A percentile compares a stretch with the other conserved stretches of the same genome.
phyloP scores from a whole-genome alignment of 2,888 invertebrate species.

The Hybos culiciformis region DNA sequence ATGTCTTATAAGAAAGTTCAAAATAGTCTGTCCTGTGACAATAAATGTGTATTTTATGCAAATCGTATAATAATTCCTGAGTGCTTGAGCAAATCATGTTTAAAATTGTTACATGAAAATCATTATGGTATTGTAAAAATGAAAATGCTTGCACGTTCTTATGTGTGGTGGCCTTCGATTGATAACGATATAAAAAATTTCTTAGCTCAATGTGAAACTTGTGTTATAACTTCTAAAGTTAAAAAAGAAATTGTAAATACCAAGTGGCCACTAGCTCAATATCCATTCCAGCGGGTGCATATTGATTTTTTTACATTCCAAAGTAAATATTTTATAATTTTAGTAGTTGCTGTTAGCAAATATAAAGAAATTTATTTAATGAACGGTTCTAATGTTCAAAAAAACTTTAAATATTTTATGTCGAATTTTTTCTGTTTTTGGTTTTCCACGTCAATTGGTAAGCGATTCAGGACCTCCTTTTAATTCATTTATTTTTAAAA shows the following conservation, averaged over 20 bases:
- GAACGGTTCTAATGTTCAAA: background rate
- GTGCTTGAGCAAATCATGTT: background rate
- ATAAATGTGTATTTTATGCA: slow-evolving; percentile 4
- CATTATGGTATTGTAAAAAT: slow-evolving; percentile 6
- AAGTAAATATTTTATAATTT: slow-evolving; percentile 5
- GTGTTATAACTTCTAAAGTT: slow-evolving; percentile 5
- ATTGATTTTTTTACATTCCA: slow-evolving; percentile 7
- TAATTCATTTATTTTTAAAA: background rate
- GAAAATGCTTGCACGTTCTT: slow-evolving; percentile 7
- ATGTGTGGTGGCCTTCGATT: slow-evolving; percentile 5
- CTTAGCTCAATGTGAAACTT: slow-evolving; percentile 4
- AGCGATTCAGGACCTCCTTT: slow-evolving; percentile 4
- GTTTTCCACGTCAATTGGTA: background rate
- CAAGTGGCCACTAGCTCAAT: slow-evolving; percentile 1
- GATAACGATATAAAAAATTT: slow-evolving; percentile 6
- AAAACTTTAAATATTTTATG: background rate
- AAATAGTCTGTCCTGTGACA: slow-evolving; percentile 1
- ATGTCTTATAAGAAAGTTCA: slow-evolving; percentile 3
- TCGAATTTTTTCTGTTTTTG: slow-evolving; percentile 3
- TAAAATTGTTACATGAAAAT: slow-evolving; percentile 1
- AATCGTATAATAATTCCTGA: slow-evolving; percentile 5
- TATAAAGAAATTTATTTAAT: slow-evolving; percentile 6
- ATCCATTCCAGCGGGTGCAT: slow-evolving; percentile 7
- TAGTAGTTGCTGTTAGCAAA: slow-evolving; percentile 3
- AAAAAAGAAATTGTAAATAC: slow-evolving; percentile 3